A percentile compares a stretch with the other conserved stretches of the same genome.
Evolutionary conservation across 2,888 invertebrate species (phyloP).

Genomic region (Reticulitermes lucifugus): DNA sequence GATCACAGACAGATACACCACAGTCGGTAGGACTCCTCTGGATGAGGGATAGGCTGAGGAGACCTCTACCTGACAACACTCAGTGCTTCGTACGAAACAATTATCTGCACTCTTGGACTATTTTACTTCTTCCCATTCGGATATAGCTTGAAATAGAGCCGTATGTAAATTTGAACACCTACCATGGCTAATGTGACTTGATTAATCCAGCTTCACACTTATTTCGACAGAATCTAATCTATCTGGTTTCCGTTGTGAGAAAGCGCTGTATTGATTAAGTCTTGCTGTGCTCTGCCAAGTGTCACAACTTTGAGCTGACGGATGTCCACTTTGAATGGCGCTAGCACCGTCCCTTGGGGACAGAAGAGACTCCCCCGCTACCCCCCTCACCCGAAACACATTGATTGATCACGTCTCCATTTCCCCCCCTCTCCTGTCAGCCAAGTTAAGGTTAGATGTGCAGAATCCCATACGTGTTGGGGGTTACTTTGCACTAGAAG

Average conservation of each 20-base stretch:
- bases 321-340: constrained; percentile 41
- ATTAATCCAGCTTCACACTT: background rate
- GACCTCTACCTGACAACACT: too few relatives aligned
- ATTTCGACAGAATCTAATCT: background rate
- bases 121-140: too few relatives aligned
- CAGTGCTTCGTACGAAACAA: too few relatives aligned
- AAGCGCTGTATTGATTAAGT: constrained; percentile 19
- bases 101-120: too few relatives aligned
- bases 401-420: constrained; percentile 31
- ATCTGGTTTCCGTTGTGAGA: background rate
- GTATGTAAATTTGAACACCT: background rate
- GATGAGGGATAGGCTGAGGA: too few relatives aligned
- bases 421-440: background rate
- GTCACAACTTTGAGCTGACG: constrained; percentile 37
- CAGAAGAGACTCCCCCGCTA: background rate
- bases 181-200: background rate
- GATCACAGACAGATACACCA: too few relatives aligned
- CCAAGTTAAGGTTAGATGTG: constrained; percentile 18
- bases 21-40: too few relatives aligned
- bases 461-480: constrained; percentile 29
- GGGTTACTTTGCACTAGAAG: constrained; percentile 28
- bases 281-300: constrained; percentile 1
- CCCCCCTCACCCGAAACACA: background rate
- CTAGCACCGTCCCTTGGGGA: constrained; percentile 34
- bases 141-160: too few relatives aligned